A percentile compares a stretch with the other conserved stretches of the same genome.
Conservation (phyloP, 1,140 invertebrate genomes). For the Drosophila orosa region DNA sequence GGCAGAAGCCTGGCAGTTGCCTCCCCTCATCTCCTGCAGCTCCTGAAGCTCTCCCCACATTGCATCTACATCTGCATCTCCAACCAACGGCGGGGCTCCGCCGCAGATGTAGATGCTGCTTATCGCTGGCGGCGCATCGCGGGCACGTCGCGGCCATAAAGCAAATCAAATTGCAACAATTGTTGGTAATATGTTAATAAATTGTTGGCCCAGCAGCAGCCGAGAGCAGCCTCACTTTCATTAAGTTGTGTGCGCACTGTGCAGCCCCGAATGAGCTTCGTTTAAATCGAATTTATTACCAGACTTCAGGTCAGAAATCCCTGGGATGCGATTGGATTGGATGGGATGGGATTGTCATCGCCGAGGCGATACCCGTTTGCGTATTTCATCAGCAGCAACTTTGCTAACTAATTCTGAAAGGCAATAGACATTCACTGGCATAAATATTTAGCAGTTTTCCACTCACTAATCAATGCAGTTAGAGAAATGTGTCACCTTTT, state of each 20-base stretch:
- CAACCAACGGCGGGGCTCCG: constrained; percentile 25
- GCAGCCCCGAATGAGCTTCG: constrained; percentile 49
- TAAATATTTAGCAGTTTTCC: constrained; percentile 62
- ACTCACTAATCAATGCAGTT: constrained; percentile 5
- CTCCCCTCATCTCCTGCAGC: constrained; percentile 9
- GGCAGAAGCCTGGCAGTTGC: constrained; percentile 50
- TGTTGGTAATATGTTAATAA: constrained; percentile 83
- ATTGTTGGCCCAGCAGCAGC: constrained; percentile 54
- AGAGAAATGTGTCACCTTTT: constrained; percentile 5
- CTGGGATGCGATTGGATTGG: constrained; percentile 31
- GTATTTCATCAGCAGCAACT: constrained; percentile 22
- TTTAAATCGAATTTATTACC: constrained; percentile 61
- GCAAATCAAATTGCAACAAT: constrained; percentile 83
- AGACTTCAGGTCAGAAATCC: constrained; percentile 22
- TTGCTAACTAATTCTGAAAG: constrained; percentile 36
- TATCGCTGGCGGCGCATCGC: constrained; percentile 71
- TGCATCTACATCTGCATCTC: constrained; percentile 33
- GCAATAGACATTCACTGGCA: constrained; percentile 48
- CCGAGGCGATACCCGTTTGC: not conserved
- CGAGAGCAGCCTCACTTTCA: constrained; percentile 64
- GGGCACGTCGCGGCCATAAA: constrained; percentile 73
- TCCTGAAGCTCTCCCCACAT: constrained; percentile 8
- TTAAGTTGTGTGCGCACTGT: constrained; percentile 48
- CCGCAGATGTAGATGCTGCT: constrained; percentile 50
- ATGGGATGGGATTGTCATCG: constrained; percentile 27